These are phyloP conservation scores for Philopotamus ludificatus DNA, from an alignment of 1,140 invertebrate genomes.

Conservation along the genomic window DNA sequence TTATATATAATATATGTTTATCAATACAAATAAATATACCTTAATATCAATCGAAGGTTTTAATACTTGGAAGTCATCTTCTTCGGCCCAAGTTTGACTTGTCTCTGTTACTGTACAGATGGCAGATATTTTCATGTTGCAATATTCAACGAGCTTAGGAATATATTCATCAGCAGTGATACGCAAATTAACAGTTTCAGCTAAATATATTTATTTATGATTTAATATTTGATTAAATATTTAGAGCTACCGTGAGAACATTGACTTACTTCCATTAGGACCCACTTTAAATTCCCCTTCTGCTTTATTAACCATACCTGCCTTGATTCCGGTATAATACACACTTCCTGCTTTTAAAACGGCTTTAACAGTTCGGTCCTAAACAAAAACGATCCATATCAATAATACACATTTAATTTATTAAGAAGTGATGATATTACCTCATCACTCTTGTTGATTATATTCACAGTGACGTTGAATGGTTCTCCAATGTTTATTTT, in stretches of 20 bases:
- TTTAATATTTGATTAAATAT: slow-evolving; percentile 1
- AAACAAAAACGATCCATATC: slow-evolving; percentile 14
- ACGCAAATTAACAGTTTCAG: slow-evolving; percentile 60
- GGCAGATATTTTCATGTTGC: slow-evolving; percentile 71
- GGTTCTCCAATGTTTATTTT: slow-evolving; percentile 66
- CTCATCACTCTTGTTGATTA: slow-evolving; percentile 65
- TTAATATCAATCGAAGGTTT: slow-evolving; percentile 68
- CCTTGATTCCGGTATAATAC: slow-evolving; percentile 76
- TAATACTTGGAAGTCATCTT: slow-evolving; percentile 72
- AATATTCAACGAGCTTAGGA: slow-evolving; percentile 72
- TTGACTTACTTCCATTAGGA: slow-evolving; percentile 58
- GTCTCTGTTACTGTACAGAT: slow-evolving; percentile 71
- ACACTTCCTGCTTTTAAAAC: slow-evolving; percentile 66
- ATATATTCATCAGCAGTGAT: slow-evolving; percentile 66
- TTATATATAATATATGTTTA: slow-evolving; percentile 2
- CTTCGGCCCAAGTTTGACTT: slow-evolving; percentile 71
- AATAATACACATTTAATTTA: slow-evolving; percentile 6
- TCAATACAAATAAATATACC: slow-evolving; percentile 47
- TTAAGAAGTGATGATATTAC: slow-evolving; percentile 38
- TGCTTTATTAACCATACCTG: slow-evolving; percentile 66
- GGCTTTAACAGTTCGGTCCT: slow-evolving; percentile 59
- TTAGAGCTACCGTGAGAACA: neutral
- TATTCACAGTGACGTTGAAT: slow-evolving; percentile 65
- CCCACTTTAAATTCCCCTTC: slow-evolving; percentile 62
- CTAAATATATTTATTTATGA: neutral